Conservation (phyloP, 2,797 vertebrate genomes). For the Arrhamphus sclerolepis region DNA sequence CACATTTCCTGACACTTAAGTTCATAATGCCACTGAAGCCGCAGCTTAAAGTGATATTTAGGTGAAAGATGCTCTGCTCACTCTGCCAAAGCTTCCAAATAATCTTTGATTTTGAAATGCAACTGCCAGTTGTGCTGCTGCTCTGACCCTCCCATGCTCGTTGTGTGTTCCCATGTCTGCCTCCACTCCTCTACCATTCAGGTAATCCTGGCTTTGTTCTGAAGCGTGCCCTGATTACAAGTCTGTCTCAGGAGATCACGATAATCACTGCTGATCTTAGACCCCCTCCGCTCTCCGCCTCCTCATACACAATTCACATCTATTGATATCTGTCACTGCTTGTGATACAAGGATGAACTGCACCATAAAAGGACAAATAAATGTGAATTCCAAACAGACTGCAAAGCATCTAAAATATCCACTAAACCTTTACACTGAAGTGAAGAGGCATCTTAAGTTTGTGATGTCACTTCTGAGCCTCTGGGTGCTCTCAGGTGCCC, state of each 20-base stretch:
- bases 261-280: slow-evolving; percentile 73
- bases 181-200: slow-evolving; percentile 33
- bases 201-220: slow-evolving; percentile 72
- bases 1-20: neutral
- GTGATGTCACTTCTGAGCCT: slow-evolving; percentile 26
- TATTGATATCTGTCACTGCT: slow-evolving; percentile 40
- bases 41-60: neutral
- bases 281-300: slow-evolving; percentile 3
- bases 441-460: neutral
- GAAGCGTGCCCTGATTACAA: slow-evolving; percentile 60
- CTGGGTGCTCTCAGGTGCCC: slow-evolving; percentile 12
- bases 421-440: neutral
- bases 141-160: slow-evolving; percentile 11
- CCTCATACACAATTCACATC: slow-evolving; percentile 8
- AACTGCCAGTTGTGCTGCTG: neutral
- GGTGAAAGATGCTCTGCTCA: neutral
- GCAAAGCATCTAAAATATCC: neutral
- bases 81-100: neutral
- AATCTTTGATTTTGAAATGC: slow-evolving; percentile 2
- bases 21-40: neutral
- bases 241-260: slow-evolving; percentile 68
- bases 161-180: slow-evolving; percentile 20
- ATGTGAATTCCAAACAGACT: neutral
- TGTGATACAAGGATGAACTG: slow-evolving; percentile 2
- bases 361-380: neutral